A percentile compares a stretch with the other conserved stretches of the same genome.
Conservation (phyloP, 2,797 vertebrate genomes). For the Enteromius unitaeniatus region DNA sequence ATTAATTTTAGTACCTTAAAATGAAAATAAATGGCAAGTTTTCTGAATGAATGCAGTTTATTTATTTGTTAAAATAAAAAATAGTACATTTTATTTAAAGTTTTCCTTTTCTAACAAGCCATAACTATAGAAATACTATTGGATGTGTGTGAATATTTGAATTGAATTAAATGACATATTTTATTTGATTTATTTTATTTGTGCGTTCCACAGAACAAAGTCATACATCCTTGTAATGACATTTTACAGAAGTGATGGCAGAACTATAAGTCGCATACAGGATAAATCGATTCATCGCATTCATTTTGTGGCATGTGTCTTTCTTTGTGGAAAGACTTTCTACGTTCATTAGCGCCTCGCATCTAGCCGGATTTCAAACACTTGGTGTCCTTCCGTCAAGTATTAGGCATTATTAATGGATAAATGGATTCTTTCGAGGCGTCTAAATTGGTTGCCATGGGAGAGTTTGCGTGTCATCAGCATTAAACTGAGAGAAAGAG, state of each 20-base stretch:
- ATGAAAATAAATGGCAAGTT: too few relatives aligned
- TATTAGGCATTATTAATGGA: constrained; percentile 32
- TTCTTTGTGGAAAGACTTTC: not conserved
- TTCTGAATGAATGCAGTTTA: too few relatives aligned
- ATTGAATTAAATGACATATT: not conserved
- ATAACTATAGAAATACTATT: too few relatives aligned
- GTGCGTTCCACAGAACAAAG: not conserved
- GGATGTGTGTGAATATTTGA: not conserved
- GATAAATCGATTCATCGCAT: not conserved
- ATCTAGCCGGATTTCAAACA: constrained; percentile 26
- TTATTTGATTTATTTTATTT: not conserved
- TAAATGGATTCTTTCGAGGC: constrained; percentile 29
- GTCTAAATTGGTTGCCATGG: constrained; percentile 37
- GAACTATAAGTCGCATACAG: not conserved
- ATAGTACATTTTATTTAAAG: too few relatives aligned
- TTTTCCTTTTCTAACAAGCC: too few relatives aligned
- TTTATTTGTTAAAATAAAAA: too few relatives aligned
- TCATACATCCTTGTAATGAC: not conserved
- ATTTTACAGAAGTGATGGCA: not conserved
- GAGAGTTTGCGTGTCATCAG: constrained; percentile 30
- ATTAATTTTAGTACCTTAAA: too few relatives aligned
- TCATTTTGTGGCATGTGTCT: not conserved
- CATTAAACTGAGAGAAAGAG: constrained; percentile 29
- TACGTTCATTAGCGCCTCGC: constrained; percentile 20
- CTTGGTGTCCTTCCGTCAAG: constrained; percentile 23